A percentile compares a stretch with the other conserved stretches of the same genome.
Evolutionary conservation across 2,888 invertebrate genomes (phyloP).

Genomic region (Caenorhabditis doughertyi): DNA sequence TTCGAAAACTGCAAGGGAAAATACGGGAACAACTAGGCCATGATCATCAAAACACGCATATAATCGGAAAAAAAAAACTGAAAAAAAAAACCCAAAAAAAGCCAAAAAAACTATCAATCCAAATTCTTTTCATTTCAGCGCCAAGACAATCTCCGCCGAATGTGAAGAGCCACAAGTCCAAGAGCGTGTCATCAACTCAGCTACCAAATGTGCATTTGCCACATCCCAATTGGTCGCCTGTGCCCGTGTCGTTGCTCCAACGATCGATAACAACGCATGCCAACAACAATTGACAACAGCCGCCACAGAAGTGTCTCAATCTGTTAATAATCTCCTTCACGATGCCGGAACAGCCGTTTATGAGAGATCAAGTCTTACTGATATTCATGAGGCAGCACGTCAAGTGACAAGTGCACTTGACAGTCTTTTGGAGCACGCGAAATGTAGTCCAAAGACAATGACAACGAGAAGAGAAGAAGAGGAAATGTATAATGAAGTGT

Average conservation of each 20-base stretch:
- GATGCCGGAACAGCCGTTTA: conserved; percentile 83
- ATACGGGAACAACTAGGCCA: too few relatives aligned
- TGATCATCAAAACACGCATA: too few relatives aligned
- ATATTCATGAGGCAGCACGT: conserved; percentile 89
- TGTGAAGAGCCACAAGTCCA: conserved; percentile 89
- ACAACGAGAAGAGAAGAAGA: conserved; percentile 85
- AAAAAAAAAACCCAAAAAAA: not conserved
- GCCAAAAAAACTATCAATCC: not conserved
- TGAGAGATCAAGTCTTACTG: conserved; percentile 85
- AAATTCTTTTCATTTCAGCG: conserved; percentile 86
- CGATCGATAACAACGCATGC: conserved; percentile 86
- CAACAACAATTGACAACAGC: conserved; percentile 94
- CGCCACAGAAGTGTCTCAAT: conserved; percentile 89
- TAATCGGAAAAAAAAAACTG: too few relatives aligned
- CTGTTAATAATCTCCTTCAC: conserved; percentile 92
- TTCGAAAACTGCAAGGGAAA: too few relatives aligned
- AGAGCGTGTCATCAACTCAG: conserved; percentile 90
- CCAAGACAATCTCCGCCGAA: conserved; percentile 94
- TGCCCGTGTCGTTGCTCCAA: conserved; percentile 85
- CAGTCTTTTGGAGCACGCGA: conserved; percentile 92
- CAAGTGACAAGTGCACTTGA: conserved; percentile 89
- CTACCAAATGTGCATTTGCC: conserved; percentile 96
- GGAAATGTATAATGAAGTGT: conserved; percentile 92
- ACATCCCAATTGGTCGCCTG: conserved; percentile 94
- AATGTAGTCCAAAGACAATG: conserved; percentile 85